A percentile compares a stretch with the other conserved stretches of the same genome.
phyloP scores from a whole-genome alignment of 2,888 invertebrate species.

The Lordiphosa fenestrarum region DNA sequence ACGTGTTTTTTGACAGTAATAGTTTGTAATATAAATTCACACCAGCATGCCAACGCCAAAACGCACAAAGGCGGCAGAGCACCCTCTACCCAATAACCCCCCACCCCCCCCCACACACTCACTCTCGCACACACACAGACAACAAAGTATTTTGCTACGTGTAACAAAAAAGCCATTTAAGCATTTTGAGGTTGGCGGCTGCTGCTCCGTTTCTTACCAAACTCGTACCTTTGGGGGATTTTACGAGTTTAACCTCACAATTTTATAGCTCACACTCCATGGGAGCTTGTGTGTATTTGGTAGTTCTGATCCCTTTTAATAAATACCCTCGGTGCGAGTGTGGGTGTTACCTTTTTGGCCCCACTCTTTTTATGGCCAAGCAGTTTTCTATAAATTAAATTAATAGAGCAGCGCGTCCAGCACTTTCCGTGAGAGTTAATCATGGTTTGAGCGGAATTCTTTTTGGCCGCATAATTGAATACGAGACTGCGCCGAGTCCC shows the following conservation, averaged over 20 bases:
- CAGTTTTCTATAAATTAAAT: constrained; percentile 76
- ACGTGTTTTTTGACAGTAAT: constrained; percentile 77
- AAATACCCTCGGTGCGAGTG: not conserved
- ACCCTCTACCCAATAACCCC: not conserved
- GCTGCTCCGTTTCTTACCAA: constrained; percentile 13
- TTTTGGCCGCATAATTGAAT: constrained; percentile 4
- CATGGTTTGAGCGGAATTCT: constrained; percentile 3
- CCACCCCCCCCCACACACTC: not conserved
- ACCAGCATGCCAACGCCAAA: constrained; percentile 64
- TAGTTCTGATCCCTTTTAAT: constrained; percentile 64
- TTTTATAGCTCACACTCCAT: constrained; percentile 63
- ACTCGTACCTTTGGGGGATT: constrained; percentile 6
- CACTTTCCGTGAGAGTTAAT: constrained; percentile 6
- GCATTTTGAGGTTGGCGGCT: constrained; percentile 68
- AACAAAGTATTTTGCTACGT: constrained; percentile 75
- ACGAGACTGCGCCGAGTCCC: not conserved
- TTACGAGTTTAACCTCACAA: constrained; percentile 66
- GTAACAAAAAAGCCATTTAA: constrained; percentile 76
- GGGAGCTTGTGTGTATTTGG: constrained; percentile 19
- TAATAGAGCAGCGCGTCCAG: constrained; percentile 27
- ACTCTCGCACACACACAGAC: constrained; percentile 40
- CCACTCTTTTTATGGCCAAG: constrained; percentile 63
- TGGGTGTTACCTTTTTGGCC: constrained; percentile 45
- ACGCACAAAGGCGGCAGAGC: constrained; percentile 42
- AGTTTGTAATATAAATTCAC: constrained; percentile 76